Evolutionary conservation across 1,140 invertebrate species (phyloP).

Genomic region (Halyomorpha halys): DNA sequence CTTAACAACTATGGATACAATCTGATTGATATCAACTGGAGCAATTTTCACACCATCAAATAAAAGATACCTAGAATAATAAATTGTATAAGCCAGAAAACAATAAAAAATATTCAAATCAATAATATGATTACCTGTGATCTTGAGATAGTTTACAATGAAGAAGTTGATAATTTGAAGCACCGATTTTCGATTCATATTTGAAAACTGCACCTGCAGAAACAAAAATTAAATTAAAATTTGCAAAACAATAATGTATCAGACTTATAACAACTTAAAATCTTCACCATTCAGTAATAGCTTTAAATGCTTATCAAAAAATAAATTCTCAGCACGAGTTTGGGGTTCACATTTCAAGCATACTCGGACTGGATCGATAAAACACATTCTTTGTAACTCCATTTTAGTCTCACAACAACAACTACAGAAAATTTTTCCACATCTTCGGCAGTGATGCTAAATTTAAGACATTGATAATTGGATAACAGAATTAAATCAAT

Average conservation of each 20-base stretch:
- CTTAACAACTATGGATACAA: conserved; percentile 14
- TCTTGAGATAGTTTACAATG: conserved; percentile 29
- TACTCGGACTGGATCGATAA: conserved; percentile 45
- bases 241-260: not conserved
- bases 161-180: conserved; percentile 18
- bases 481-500: conserved; percentile 15
- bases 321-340: conserved; percentile 42
- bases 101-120: not conserved
- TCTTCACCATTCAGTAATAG: conserved; percentile 37
- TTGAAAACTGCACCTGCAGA: conserved; percentile 27
- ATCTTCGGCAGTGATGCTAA: conserved; percentile 48
- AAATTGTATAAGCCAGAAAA: not conserved
- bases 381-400: conserved; percentile 43
- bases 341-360: conserved; percentile 38
- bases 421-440: conserved; percentile 43
- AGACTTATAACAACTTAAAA: not conserved
- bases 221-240: conserved; percentile 14
- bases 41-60: conserved; percentile 26
- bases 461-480: conserved; percentile 16
- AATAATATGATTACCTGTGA: conserved; percentile 24
- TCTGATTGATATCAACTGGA: conserved; percentile 21
- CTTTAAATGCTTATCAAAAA: conserved; percentile 44
- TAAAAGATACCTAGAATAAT: conserved; percentile 19
- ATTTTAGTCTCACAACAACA: conserved; percentile 39
- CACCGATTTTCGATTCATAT: conserved; percentile 2